Evolutionary conservation across 2,888 invertebrate genomes (phyloP).

Genomic region (Mesopsocus fuscifrons): DNA sequence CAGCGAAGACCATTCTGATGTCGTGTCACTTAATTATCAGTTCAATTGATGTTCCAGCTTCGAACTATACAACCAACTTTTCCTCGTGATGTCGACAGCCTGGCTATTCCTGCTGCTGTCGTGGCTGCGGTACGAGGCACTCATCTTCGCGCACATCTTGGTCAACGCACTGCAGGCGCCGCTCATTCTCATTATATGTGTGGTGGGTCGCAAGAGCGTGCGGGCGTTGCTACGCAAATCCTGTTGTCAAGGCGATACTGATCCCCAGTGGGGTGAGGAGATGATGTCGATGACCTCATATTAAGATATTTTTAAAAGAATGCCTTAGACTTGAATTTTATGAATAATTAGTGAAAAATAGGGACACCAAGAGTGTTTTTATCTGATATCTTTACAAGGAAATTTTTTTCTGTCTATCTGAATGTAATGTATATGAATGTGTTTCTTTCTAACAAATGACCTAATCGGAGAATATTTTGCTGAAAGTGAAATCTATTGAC

Average conservation of each 20-base stretch:
- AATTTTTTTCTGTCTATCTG: too few species aligned
- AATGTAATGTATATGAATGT: too few species aligned
- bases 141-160: conserved; percentile 54
- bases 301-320: too few species aligned
- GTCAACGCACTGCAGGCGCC: conserved; percentile 60
- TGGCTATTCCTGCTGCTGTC: conserved; percentile 64
- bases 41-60: conserved; percentile 55
- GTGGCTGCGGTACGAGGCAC: conserved; percentile 49
- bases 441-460: too few species aligned
- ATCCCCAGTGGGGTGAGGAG: conserved; percentile 66
- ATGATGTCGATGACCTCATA: conserved; percentile 71
- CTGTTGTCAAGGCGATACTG: conserved; percentile 42
- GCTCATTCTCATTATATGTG: conserved; percentile 54
- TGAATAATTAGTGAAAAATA: too few species aligned
- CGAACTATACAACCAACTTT: conserved; percentile 54
- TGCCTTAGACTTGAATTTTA: too few species aligned
- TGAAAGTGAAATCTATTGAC: too few species aligned
- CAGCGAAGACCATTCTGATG: too few species aligned
- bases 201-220: conserved; percentile 59
- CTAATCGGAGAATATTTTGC: too few species aligned
- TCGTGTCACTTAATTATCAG: too few species aligned
- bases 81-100: conserved; percentile 50
- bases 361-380: too few species aligned
- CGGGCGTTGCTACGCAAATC: conserved; percentile 58
- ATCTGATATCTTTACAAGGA: too few species aligned